phyloP scores from a whole-genome alignment of 2,888 invertebrate genomes.

The Coenonympha arcania region DNA sequence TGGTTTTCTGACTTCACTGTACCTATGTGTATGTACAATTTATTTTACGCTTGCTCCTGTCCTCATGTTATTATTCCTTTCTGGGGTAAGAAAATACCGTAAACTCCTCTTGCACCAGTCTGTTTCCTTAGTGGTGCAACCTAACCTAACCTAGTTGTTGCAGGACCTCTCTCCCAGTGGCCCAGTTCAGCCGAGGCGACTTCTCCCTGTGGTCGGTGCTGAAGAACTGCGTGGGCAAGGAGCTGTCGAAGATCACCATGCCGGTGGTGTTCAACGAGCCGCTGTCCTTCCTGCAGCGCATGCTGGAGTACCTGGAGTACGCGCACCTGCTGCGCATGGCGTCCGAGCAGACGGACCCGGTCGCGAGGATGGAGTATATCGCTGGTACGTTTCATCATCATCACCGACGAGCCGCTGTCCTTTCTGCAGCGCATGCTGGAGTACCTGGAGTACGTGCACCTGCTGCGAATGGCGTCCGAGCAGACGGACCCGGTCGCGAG shows the following conservation, averaged over 20 bases:
- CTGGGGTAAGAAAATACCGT: too few species aligned
- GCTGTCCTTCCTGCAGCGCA: constrained; percentile 92
- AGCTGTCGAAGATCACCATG: constrained; percentile 96
- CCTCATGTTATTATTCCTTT: too few species aligned
- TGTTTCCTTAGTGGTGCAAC: too few species aligned
- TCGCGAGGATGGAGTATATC: constrained; percentile 85
- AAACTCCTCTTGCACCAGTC: too few species aligned
- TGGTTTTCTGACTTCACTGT: too few species aligned
- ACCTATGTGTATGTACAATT: too few species aligned
- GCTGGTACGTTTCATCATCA: constrained; percentile 59
- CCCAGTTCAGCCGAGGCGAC: constrained; percentile 83
- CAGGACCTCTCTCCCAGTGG: constrained; percentile 80
- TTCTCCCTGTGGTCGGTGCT: constrained; percentile 92
- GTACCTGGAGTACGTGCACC: too few species aligned
- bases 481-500: too few species aligned
- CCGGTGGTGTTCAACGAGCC: constrained; percentile 98
- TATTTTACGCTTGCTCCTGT: too few species aligned
- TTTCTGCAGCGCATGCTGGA: not conserved
- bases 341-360: constrained; percentile 82
- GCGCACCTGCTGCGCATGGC: constrained; percentile 82
- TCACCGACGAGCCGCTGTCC: not conserved
- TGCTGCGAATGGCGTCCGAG: too few species aligned
- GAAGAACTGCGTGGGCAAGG: constrained; percentile 93
- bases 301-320: constrained; percentile 96
- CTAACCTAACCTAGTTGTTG: too few species aligned